These are phyloP conservation scores for Lasioglossum oenotherae DNA, from an alignment of 2,888 invertebrate genomes.

Conservation along the genomic window DNA sequence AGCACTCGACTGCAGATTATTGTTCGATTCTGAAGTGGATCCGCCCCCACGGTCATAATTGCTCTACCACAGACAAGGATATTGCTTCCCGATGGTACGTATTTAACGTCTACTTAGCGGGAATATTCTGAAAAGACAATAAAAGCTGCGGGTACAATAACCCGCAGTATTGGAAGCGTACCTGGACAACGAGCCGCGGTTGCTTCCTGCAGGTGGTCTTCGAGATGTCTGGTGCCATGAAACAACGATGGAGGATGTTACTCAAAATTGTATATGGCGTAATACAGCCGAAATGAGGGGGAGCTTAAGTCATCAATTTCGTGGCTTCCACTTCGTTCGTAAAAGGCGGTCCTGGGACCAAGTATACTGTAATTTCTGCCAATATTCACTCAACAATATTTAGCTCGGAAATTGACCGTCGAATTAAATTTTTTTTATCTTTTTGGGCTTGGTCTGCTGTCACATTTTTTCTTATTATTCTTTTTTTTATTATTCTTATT, in stretches of 20 bases:
- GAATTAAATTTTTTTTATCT: background rate
- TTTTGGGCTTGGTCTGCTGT: background rate
- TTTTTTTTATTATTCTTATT: no score
- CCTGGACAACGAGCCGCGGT: slow-evolving; percentile 2
- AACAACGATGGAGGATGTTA: background rate
- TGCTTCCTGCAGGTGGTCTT: background rate
- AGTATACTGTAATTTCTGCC: background rate
- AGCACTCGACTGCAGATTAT: slow-evolving; percentile 40
- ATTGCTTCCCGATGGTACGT: slow-evolving; percentile 5
- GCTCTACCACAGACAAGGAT: slow-evolving; percentile 11
- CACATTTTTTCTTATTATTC: background rate
- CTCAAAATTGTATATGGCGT: background rate
- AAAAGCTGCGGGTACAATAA: slow-evolving; percentile 7
- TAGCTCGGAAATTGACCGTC: background rate
- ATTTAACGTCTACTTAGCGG: slow-evolving; percentile 16
- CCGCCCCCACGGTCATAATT: slow-evolving; percentile 14
- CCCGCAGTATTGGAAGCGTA: background rate
- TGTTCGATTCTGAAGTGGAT: slow-evolving; percentile 32
- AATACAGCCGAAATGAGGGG: background rate
- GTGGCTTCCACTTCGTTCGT: background rate
- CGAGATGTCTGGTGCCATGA: background rate
- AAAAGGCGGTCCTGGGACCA: background rate
- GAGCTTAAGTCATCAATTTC: background rate
- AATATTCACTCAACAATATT: background rate
- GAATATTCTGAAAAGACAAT: slow-evolving; percentile 8